Evolutionary conservation across 2,888 invertebrate genomes (phyloP).

Genomic region (Hirtodrosophila alboralis): DNA sequence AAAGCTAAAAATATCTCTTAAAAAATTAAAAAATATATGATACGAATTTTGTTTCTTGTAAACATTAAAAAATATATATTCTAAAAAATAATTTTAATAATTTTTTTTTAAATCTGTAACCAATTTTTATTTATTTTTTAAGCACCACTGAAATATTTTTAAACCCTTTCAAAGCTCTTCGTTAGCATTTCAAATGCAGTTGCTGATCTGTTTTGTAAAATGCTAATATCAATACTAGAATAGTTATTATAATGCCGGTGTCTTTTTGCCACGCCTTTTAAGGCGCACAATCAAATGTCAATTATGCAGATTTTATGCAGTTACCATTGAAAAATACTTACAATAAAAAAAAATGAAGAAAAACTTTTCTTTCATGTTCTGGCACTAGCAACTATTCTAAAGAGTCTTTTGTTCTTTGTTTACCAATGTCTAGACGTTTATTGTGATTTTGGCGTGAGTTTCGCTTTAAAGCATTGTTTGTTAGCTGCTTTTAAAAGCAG

Average conservation of each 20-base stretch:
- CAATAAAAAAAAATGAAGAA: conserved; percentile 3
- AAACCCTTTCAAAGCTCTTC: neutral
- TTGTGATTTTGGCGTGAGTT: conserved; percentile 65
- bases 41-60: too few species aligned
- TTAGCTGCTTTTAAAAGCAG: conserved; percentile 18
- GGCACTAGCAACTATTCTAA: conserved; percentile 28
- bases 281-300: conserved; percentile 67
- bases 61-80: too few species aligned
- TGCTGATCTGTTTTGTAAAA: conserved; percentile 34
- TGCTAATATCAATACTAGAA: conserved; percentile 49
- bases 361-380: conserved; percentile 46
- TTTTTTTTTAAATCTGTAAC: too few species aligned
- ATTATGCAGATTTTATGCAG: conserved; percentile 74
- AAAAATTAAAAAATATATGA: too few species aligned
- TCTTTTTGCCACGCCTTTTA: conserved; percentile 42
- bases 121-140: too few species aligned
- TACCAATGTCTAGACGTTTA: conserved; percentile 72
- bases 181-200: conserved; percentile 28
- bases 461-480: conserved; percentile 42
- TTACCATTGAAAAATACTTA: conserved; percentile 43
- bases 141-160: neutral
- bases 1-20: too few species aligned
- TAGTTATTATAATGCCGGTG: conserved; percentile 38
- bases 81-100: too few species aligned
- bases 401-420: conserved; percentile 70